phyloP scores from a whole-genome alignment of 2,113 vertebrate species.

The Cisticola juncidis region DNA sequence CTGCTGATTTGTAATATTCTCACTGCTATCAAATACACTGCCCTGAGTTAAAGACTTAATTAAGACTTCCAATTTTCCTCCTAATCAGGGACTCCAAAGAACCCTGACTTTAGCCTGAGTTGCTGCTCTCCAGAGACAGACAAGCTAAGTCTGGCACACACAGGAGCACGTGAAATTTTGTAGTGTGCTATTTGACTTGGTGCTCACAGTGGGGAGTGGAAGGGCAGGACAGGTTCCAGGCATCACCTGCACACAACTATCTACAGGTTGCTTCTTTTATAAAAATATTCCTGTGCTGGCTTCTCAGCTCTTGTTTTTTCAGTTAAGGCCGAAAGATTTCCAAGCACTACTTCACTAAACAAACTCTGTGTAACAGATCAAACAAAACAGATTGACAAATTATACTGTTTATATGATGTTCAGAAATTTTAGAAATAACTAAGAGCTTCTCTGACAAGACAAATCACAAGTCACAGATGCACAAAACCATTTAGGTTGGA shows the following conservation, averaged over 20 bases:
- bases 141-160: background rate
- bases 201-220: too few species aligned
- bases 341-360: background rate
- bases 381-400: background rate
- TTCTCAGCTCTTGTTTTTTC: background rate
- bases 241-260: background rate
- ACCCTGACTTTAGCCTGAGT: background rate
- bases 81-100: background rate
- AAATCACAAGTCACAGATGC: background rate
- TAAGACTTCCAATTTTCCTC: background rate
- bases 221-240: background rate
- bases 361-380: background rate
- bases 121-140: background rate
- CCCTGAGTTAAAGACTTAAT: background rate
- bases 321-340: background rate
- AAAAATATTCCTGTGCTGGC: background rate
- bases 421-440: background rate
- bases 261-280: background rate
- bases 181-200: background rate
- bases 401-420: background rate
- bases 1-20: background rate
- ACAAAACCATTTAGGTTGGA: background rate
- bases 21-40: background rate
- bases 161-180: rapidly evolving
- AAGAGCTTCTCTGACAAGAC: background rate